These are phyloP conservation scores for Yasuhikotakia modesta DNA, from an alignment of 2,797 vertebrate genomes.

Conservation along the genomic window DNA sequence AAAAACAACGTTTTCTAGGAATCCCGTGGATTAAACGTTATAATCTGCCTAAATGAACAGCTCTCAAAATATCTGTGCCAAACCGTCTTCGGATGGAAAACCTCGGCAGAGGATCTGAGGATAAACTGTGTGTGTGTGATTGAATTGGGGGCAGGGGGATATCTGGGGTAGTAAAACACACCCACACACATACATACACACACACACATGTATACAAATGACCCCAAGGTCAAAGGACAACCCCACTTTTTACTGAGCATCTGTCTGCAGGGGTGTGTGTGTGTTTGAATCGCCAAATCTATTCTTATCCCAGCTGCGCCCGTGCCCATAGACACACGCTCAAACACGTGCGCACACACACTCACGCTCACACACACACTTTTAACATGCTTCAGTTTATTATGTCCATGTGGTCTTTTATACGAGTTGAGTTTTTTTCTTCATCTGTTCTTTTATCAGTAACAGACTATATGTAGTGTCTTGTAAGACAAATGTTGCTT, in stretches of 20 bases:
- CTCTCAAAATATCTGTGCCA: neutral
- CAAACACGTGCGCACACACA: slow-evolving; percentile 6
- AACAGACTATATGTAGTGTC: too few relatives aligned
- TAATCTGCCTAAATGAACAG: slow-evolving; percentile 58
- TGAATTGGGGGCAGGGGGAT: neutral
- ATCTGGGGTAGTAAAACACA: slow-evolving; percentile 19
- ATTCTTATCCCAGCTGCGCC: slow-evolving; percentile 1
- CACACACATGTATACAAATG: slow-evolving; percentile 62
- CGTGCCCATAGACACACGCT: neutral
- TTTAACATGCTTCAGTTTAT: too few relatives aligned
- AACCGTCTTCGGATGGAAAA: too few relatives aligned
- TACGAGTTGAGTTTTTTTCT: too few relatives aligned
- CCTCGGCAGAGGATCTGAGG: neutral
- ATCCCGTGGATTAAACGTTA: slow-evolving; percentile 3
- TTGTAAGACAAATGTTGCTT: too few relatives aligned
- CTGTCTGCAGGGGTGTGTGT: slow-evolving; percentile 62
- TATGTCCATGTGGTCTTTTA: too few relatives aligned
- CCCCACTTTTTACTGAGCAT: slow-evolving; percentile 69
- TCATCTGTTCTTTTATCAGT: too few relatives aligned
- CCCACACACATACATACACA: slow-evolving; percentile 54
- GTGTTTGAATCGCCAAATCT: slow-evolving; percentile 59
- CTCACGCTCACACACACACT: slow-evolving; percentile 23
- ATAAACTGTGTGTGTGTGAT: slow-evolving; percentile 5
- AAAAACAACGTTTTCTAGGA: neutral
- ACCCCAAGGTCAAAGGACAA: slow-evolving; percentile 61